phyloP scores from a whole-genome alignment of 2,113 vertebrate species.

The Paedocypris sp. region DNA sequence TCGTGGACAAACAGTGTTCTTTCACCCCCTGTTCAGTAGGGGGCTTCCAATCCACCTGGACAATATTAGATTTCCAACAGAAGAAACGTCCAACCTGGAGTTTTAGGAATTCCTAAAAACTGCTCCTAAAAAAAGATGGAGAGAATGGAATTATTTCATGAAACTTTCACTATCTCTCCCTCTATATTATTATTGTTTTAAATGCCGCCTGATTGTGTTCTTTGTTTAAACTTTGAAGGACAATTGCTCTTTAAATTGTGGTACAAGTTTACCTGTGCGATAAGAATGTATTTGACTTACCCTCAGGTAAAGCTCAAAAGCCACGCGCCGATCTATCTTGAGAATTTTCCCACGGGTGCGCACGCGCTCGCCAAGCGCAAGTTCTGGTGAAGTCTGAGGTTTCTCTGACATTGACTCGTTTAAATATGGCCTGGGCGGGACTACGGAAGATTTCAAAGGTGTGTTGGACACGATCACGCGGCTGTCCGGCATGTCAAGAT shows the following conservation, averaged over 20 bases:
- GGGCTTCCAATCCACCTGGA: slow-evolving; percentile 29
- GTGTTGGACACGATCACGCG: neutral
- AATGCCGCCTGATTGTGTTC: neutral
- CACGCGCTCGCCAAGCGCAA: slow-evolving; percentile 47
- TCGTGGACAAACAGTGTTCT: slow-evolving; percentile 42
- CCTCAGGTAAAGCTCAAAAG: neutral
- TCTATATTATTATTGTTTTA: too few relatives aligned
- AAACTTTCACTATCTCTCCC: neutral
- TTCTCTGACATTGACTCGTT: slow-evolving; percentile 42
- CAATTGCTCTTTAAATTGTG: too few relatives aligned
- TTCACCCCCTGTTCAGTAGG: slow-evolving; percentile 37
- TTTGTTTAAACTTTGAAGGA: too few relatives aligned
- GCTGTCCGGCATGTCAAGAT: neutral
- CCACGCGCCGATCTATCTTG: neutral
- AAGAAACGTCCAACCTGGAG: neutral
- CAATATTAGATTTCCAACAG: slow-evolving; percentile 16
- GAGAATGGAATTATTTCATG: neutral
- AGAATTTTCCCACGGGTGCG: slow-evolving; percentile 21
- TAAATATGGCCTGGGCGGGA: slow-evolving; percentile 61
- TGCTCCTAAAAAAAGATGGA: neutral
- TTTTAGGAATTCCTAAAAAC: too few relatives aligned
- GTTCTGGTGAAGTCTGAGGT: slow-evolving; percentile 38
- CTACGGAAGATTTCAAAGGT: slow-evolving; percentile 15
- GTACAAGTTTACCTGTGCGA: neutral
- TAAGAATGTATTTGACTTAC: slow-evolving; percentile 18